Conservation (phyloP, 2,797 vertebrate species). For the Adelosebastes latens region DNA sequence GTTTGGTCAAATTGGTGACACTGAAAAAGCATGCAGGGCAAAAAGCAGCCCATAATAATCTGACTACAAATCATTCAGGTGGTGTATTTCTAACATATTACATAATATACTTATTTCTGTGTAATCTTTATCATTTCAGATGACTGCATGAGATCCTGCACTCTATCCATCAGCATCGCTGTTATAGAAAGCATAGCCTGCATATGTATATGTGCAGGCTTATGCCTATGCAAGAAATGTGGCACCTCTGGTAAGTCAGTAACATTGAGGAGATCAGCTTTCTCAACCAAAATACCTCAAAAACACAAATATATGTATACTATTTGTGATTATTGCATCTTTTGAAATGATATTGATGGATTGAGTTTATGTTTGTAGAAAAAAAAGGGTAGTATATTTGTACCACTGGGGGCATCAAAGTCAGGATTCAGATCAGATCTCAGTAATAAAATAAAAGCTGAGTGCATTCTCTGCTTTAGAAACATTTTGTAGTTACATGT, state of each 20-base stretch:
- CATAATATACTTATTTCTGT: background rate
- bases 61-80: background rate
- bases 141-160: rapidly evolving
- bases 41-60: background rate
- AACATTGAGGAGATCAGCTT: background rate
- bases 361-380: background rate
- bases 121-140: conserved; percentile 4
- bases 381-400: background rate
- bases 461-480: background rate
- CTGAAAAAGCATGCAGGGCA: background rate
- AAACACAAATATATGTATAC: background rate
- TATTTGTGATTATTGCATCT: background rate
- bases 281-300: background rate
- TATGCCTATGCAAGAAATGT: rapidly evolving
- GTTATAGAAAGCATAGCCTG: rapidly evolving
- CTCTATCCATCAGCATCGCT: rapidly evolving
- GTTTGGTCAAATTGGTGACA: background rate
- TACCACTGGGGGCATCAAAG: background rate
- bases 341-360: background rate
- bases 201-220: no score
- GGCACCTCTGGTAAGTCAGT: background rate
- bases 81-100: background rate
- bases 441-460: background rate
- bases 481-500: background rate
- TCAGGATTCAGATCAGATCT: background rate